Conservation (phyloP, 1,140 invertebrate genomes). For the Caerostris extrusa region DNA sequence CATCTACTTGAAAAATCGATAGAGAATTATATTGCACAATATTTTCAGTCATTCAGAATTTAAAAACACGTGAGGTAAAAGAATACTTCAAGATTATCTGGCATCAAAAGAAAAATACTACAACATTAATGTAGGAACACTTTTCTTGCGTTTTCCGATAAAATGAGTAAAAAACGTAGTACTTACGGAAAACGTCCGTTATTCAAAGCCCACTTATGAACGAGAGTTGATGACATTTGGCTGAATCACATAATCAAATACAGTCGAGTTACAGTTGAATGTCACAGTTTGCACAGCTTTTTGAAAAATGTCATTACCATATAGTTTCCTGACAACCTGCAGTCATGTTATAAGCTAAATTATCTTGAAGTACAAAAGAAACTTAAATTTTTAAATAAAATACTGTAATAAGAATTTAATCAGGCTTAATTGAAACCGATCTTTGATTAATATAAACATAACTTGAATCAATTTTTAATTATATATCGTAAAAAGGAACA, state of each 20-base stretch:
- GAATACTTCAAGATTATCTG: neutral
- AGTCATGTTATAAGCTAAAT: no score
- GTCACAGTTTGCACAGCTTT: neutral
- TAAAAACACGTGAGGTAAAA: neutral
- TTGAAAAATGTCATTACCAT: no score
- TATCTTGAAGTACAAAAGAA: no score
- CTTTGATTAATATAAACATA: no score
- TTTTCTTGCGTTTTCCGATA: neutral
- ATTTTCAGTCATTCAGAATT: neutral
- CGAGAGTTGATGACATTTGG: neutral
- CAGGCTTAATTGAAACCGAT: no score
- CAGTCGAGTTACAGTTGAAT: neutral
- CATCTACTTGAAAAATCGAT: neutral
- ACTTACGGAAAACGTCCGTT: neutral
- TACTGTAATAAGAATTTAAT: no score
- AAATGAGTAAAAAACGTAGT: neutral
- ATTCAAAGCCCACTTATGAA: neutral
- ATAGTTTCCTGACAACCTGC: no score
- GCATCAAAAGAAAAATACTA: neutral
- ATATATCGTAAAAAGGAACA: no score
- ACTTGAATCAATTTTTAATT: no score
- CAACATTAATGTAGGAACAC: neutral
- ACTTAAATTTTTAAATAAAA: no score
- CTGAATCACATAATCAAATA: slow-evolving; percentile 12
- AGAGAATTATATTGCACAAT: neutral